Evolutionary conservation across 2,113 vertebrate species (phyloP).

Genomic region (Urocolius indicus): DNA sequence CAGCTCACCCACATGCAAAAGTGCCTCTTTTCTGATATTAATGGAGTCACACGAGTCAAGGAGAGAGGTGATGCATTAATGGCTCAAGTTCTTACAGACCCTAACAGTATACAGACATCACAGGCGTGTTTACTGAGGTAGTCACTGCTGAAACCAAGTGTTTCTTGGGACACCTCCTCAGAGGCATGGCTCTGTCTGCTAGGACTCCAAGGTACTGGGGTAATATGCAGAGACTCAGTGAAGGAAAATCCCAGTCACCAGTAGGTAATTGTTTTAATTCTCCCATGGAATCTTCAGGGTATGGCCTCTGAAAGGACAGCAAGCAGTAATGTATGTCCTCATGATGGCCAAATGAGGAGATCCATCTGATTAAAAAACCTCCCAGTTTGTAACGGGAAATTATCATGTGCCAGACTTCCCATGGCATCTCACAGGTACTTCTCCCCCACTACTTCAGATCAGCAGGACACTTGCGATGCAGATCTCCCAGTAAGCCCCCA

Average conservation of each 20-base stretch:
- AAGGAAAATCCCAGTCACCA: not conserved
- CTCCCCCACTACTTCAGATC: not conserved
- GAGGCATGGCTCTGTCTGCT: not conserved
- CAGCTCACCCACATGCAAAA: not conserved
- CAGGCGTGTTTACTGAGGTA: not conserved
- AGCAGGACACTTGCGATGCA: accelerated
- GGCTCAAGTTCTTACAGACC: not conserved
- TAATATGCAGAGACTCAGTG: not conserved
- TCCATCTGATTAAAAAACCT: not conserved
- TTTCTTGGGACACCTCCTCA: not conserved
- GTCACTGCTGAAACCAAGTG: not conserved
- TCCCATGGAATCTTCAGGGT: not conserved
- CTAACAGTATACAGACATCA: not conserved
- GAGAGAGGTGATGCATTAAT: not conserved
- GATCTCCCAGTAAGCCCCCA: not conserved
- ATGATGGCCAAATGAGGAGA: not conserved
- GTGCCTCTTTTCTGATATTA: not conserved
- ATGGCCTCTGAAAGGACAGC: not conserved
- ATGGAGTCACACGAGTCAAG: accelerated
- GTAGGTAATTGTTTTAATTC: not conserved
- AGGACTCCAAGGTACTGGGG: not conserved
- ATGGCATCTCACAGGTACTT: accelerated
- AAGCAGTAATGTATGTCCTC: not conserved
- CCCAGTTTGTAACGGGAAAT: not conserved
- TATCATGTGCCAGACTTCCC: accelerated